Conservation (phyloP, 1,140 invertebrate genomes). For the Aphelinus atriplicis region DNA sequence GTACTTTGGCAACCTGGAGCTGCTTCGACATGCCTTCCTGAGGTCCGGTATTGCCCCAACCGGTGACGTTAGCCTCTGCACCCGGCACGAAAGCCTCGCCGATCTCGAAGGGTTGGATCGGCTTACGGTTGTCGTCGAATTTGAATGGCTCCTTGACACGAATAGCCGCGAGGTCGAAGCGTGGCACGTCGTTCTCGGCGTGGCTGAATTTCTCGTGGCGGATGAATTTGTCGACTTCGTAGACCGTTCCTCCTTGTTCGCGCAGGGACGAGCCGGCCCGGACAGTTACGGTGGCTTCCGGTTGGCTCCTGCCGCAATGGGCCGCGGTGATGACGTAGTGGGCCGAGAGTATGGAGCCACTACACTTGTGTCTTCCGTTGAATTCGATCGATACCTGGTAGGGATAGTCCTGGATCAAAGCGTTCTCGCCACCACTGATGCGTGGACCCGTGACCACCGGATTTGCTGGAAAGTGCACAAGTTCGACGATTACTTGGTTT, state of each 20-base stretch:
- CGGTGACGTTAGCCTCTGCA: conserved; percentile 48
- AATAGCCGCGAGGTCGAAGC: conserved; percentile 43
- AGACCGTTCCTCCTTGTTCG: conserved; percentile 31
- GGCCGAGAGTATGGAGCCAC: conserved; percentile 70
- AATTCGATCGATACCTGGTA: conserved; percentile 70
- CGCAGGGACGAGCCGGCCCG: conserved; percentile 31
- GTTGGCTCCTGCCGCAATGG: conserved; percentile 66
- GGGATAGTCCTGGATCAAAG: conserved; percentile 69
- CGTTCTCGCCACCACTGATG: conserved; percentile 73
- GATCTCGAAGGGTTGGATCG: conserved; percentile 17
- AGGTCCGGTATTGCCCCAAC: conserved; percentile 54
- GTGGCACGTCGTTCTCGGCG: conserved; percentile 16
- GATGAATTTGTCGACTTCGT: conserved; percentile 25
- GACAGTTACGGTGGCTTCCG: background rate
- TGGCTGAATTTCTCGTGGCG: conserved; percentile 32
- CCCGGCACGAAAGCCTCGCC: conserved; percentile 39
- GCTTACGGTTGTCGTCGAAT: conserved; percentile 32
- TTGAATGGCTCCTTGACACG: conserved; percentile 30
- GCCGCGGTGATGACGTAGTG: conserved; percentile 72
- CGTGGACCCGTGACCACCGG: conserved; percentile 35
- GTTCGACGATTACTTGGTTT: too few relatives aligned
- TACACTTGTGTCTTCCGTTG: conserved; percentile 68
- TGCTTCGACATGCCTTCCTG: conserved; percentile 12
- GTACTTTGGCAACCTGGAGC: conserved; percentile 57
- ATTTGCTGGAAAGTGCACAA: too few relatives aligned